Evolutionary conservation across 92 coral and sea anemone genomes (phyloP).

Genomic region (Pocillopora grandis): DNA sequence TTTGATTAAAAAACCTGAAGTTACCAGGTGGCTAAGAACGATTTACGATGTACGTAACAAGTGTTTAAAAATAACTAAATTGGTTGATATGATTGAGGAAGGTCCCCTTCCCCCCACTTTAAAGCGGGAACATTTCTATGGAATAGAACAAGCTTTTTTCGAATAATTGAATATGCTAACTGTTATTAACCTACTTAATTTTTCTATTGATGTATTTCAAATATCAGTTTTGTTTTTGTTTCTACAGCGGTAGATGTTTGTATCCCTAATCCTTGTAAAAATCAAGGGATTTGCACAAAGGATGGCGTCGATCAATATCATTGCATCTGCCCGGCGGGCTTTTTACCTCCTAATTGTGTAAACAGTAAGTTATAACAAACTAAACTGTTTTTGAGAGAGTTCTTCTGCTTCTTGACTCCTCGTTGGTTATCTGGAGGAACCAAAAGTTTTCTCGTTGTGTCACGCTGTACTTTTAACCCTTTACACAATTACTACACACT

Average conservation of each 20-base stretch:
- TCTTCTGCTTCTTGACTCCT: not conserved
- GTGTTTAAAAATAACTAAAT: too few relatives aligned
- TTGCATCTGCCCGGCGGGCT: slow-evolving; percentile 63
- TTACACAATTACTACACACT: too few relatives aligned
- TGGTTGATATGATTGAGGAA: too few relatives aligned
- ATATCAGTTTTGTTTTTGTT: not conserved
- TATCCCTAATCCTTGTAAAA: slow-evolving; percentile 73
- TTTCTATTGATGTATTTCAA: not conserved
- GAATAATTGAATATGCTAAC: too few relatives aligned
- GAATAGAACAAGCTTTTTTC: too few relatives aligned
- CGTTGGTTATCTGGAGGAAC: too few relatives aligned
- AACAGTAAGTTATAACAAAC: slow-evolving; percentile 47
- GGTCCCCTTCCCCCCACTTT: too few relatives aligned
- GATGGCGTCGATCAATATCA: slow-evolving; percentile 25
- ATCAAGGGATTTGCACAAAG: slow-evolving; percentile 72
- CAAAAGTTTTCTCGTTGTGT: not conserved
- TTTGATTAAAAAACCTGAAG: too few relatives aligned
- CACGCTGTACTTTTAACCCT: too few relatives aligned
- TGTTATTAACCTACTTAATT: not conserved
- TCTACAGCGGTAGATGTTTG: slow-evolving; percentile 44
- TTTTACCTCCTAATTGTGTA: slow-evolving; percentile 61
- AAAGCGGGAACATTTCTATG: too few relatives aligned
- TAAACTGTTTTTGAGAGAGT: not conserved
- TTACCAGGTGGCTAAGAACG: too few relatives aligned
- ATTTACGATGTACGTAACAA: too few relatives aligned